Base-by-base conservation (phyloP, 2,888 invertebrate species). In the Syritta pipiens region DNA sequence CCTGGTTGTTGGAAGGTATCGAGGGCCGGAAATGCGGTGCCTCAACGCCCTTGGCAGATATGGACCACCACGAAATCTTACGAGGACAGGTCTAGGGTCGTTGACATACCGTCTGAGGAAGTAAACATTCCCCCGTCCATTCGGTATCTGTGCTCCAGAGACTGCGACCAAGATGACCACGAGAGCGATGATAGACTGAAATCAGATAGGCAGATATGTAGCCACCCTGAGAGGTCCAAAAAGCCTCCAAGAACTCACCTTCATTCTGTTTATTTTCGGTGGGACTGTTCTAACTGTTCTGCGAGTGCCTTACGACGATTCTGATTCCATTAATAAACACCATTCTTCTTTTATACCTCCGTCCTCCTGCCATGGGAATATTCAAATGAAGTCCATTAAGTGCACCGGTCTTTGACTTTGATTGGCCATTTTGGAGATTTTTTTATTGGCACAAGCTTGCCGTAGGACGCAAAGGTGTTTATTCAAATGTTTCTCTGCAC, bases 91-190 rank as follows among this genome's bases (percentile, higher is more conserved):
- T n/a, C n/a, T n/a, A n/a, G 28, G 28, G 28, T 6, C 28, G 5
- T 5, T n/a, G n/a, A n/a, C n/a, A n/a, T n/a, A n/a, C n/a, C n/a
- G n/a, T n/a, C n/a, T n/a, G n/a, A n/a, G n/a, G n/a, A n/a, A n/a
- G n/a, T n/a, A n/a, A n/a, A n/a, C n/a, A n/a, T n/a, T n/a, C n/a
- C n/a, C n/a, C n/a, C n/a, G n/a, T n/a, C n/a, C n/a, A n/a, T n/a
- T n/a, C n/a, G n/a, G n/a, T 5, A 86, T 84, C 82, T 87, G 86
- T 26, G 84, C 86, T 57, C 84, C 84, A 83, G 85, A 85, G 24
- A 88, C 84, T 72, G 86, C 88, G 85, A 88, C 83, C 67, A 85
- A 83, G 81, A 17, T 37, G 17, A 86, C 79, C 79, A 83, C 81
- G 62, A 83, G 84, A 63, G 84, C 83, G 55, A 81, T 69, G 74